Conservation (phyloP, 1,140 invertebrate genomes). For the Mactra quadrangularis region DNA sequence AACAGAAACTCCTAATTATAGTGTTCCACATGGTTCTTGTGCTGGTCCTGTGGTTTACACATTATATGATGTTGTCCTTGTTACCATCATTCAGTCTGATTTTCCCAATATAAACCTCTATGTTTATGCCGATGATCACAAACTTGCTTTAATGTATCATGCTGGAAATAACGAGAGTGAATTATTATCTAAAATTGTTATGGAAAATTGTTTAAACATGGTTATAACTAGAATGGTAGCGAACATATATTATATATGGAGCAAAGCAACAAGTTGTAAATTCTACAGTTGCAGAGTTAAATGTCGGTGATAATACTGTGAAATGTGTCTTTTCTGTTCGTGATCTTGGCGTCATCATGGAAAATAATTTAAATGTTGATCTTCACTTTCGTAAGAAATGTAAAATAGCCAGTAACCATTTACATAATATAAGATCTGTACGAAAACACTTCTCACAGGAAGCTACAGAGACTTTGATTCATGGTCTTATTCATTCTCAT, state of each 20-base stretch:
- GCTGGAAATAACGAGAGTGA: too few relatives aligned
- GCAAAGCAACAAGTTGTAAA: not conserved
- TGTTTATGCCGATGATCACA: too few relatives aligned
- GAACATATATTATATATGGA: not conserved
- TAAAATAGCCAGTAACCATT: not conserved
- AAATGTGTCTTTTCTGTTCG: constrained; percentile 4
- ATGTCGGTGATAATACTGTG: not conserved
- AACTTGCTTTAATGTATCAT: too few relatives aligned
- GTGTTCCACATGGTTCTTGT: too few relatives aligned
- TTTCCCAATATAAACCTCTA: too few relatives aligned
- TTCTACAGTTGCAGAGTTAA: not conserved
- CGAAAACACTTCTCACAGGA: constrained; percentile 3
- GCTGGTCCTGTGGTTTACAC: too few relatives aligned
- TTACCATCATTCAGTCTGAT: too few relatives aligned
- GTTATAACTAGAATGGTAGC: too few relatives aligned
- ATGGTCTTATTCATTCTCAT: constrained; percentile 21
- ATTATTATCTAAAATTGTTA: too few relatives aligned
- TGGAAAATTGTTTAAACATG: too few relatives aligned
- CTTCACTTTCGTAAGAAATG: not conserved
- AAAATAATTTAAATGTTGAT: not conserved
- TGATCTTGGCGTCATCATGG: constrained; percentile 7
- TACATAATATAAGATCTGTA: not conserved
- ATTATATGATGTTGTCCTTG: too few relatives aligned
- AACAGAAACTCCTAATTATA: too few relatives aligned
- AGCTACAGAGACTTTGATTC: not conserved